Evolutionary conservation across 2,888 invertebrate species (phyloP), one percentile per base, ranked within the genome.

Genomic region (Dasysyrphus tricinctus): DNA sequence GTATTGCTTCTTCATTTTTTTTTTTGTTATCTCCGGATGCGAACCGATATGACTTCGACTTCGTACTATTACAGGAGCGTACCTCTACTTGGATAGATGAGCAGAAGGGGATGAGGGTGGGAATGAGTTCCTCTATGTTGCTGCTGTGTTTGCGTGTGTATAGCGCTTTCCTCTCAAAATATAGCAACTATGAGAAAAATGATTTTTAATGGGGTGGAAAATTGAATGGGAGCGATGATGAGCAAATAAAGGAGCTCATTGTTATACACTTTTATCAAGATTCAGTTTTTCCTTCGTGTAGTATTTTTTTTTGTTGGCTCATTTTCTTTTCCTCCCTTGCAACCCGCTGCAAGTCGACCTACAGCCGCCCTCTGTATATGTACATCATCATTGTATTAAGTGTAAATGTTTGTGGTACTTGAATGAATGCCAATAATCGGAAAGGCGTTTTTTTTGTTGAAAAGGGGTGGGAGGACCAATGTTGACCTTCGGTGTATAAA

Each of bases 221-320:
- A 89, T 89, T 89, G 89, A 89, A 89, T 89, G 89, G 88, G 88
- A 88, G 88, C 83, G 88, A 89, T 89, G 89, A 89, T 89, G 89
- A 89, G 88, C 88, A 89, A 89, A 88, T 89, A 89, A 89, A 88
- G 87, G 80, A 80, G 80, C 79, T 88, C 83, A 81, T 87, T 87
- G 87, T 87, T 87, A 83, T 76, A 83, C 61, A 79, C 81, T 86
- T 86, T 86, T 86, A 86, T 86, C 86, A 86, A 86, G 86, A 86
- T 86, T 86, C 86, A 79, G 81, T 86, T 86, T 76, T 85, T 81
- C 75, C 79, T 79, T 42, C 39, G 39, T 42, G 39, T 16, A 74
- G 67, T 67, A 77, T n/a, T n/a, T n/a, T n/a, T 51, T 34, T 42
- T 85, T 47, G 57, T 49, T 49, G 19, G 42, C 73, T 69, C 80